Evolutionary conservation across 2,113 vertebrate species (phyloP).

Genomic region (Mugil cephalus): DNA sequence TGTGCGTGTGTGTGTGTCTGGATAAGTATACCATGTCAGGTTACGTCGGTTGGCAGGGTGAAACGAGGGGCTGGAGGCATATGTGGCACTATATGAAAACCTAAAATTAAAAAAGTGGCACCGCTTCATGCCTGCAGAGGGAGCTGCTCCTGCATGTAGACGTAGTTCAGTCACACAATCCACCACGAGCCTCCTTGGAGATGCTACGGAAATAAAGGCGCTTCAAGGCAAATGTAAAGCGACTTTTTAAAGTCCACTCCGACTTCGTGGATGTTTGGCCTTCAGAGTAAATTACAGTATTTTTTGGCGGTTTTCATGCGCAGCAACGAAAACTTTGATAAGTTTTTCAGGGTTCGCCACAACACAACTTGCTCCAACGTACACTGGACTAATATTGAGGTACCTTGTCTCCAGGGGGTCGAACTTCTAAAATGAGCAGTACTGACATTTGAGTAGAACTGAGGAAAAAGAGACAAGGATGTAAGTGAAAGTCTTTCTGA

Average conservation of each 20-base stretch:
- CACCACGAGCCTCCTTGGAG: background rate
- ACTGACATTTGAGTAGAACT: background rate
- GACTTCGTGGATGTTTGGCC: too few species aligned
- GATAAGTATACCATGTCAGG: slow-evolving; percentile 32
- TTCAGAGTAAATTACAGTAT: too few species aligned
- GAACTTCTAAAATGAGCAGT: background rate
- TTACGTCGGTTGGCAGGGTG: slow-evolving; percentile 39
- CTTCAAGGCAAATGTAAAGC: too few species aligned
- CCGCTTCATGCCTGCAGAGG: slow-evolving; percentile 67
- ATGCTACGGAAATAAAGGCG: background rate
- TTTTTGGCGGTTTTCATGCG: too few species aligned
- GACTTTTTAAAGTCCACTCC: background rate
- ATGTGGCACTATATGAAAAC: slow-evolving; percentile 7
- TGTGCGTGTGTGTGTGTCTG: slow-evolving; percentile 38
- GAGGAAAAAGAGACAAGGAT: accelerated
- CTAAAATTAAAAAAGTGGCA: background rate
- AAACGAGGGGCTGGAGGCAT: slow-evolving; percentile 14
- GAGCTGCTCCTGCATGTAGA: slow-evolving; percentile 50
- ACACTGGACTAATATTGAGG: background rate
- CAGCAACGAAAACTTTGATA: background rate
- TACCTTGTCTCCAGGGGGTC: background rate
- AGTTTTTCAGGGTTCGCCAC: too few species aligned
- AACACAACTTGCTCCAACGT: background rate
- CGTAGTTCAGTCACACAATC: slow-evolving; percentile 6
- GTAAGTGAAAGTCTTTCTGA: background rate